phyloP scores from a whole-genome alignment of 2,797 vertebrate genomes.

The Clarias pachynema region DNA sequence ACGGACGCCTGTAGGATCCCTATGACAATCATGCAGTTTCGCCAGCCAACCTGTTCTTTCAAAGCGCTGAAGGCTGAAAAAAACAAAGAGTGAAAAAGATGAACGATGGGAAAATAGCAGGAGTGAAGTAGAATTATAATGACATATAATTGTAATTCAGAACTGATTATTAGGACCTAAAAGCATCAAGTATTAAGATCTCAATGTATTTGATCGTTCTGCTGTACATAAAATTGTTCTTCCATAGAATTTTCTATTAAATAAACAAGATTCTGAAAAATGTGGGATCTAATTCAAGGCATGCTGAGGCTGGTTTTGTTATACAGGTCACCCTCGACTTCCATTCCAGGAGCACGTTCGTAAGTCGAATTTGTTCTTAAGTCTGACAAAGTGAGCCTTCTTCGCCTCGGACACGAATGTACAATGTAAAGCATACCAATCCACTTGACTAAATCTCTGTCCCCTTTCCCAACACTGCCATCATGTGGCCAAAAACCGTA shows the following conservation, averaged over 20 bases:
- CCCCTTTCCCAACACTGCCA: no score
- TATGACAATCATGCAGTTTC: conserved; percentile 82
- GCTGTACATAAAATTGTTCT: background rate
- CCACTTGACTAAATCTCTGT: no score
- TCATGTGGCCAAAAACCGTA: no score
- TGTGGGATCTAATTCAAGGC: background rate
- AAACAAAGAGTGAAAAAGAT: background rate
- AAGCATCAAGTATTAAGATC: background rate
- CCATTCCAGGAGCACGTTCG: no score
- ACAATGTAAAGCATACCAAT: no score
- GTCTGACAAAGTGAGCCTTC: no score
- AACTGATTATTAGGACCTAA: background rate
- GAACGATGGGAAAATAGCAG: background rate
- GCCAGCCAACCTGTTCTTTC: conserved; percentile 87
- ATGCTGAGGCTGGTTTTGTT: background rate
- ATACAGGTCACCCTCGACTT: background rate
- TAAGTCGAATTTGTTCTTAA: no score
- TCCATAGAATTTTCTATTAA: background rate
- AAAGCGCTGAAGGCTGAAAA: conserved; percentile 81
- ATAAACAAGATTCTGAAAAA: background rate
- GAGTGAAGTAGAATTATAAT: background rate
- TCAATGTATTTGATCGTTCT: background rate
- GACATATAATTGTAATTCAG: background rate
- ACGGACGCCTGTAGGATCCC: conserved; percentile 85
- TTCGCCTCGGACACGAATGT: no score